Evolutionary conservation across 2,888 invertebrate genomes (phyloP).

Genomic region (Idaea dimidiata): DNA sequence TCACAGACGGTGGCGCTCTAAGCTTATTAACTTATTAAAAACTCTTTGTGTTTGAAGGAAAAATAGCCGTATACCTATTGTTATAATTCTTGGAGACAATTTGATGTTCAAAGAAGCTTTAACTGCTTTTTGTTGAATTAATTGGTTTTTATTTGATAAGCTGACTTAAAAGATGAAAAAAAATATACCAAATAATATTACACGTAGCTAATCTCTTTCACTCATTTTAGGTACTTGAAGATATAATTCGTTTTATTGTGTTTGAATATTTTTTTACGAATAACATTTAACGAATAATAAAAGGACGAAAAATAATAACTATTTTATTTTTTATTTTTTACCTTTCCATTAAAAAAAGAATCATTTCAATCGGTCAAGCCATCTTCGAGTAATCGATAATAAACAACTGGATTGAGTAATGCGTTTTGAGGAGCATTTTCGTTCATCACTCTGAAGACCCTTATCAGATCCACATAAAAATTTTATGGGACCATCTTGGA

Average conservation of each 20-base stretch:
- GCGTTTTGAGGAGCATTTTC: too few species aligned
- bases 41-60: neutral
- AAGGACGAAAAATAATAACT: too few species aligned
- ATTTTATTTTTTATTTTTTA: too few species aligned
- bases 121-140: neutral
- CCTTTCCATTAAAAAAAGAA: too few species aligned
- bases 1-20: neutral
- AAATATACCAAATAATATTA: neutral
- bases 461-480: too few species aligned
- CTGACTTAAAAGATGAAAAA: neutral
- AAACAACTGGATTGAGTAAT: too few species aligned
- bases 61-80: conserved; percentile 1
- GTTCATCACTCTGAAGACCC: too few species aligned
- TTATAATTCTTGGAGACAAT: neutral
- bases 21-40: conserved; percentile 2
- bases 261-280: too few species aligned
- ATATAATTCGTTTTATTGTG: neutral
- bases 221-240: neutral
- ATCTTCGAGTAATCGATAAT: too few species aligned
- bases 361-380: too few species aligned
- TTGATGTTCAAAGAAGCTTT: neutral
- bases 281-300: too few species aligned
- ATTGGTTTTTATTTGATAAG: conserved; percentile 3
- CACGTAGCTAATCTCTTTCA: neutral
- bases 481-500: too few species aligned